These are phyloP conservation scores for Halichoeres trimaculatus DNA, from an alignment of 2,113 vertebrate species.

Conservation along the genomic window DNA sequence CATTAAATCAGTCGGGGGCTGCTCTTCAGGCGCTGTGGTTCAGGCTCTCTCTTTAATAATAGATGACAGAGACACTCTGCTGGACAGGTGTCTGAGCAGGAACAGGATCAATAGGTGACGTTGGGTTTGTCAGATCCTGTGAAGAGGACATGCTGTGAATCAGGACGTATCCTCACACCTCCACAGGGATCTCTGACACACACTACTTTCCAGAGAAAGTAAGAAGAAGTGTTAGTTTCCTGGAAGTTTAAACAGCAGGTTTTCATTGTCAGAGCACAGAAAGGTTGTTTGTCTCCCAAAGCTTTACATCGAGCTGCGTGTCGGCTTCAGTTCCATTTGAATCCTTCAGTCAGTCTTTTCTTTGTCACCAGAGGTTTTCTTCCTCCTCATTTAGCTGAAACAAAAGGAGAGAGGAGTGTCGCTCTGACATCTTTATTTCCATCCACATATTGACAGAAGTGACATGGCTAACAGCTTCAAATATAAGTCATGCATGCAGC, in stretches of 20 bases:
- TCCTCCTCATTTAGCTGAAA: background rate
- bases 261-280: background rate
- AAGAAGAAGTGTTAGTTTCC: background rate
- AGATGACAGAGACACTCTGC: constrained; percentile 42
- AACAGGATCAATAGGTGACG: constrained; percentile 38
- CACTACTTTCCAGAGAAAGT: background rate
- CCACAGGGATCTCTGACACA: constrained; percentile 1
- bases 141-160: constrained; percentile 23
- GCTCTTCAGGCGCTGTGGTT: constrained; percentile 24
- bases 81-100: constrained; percentile 9
- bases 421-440: constrained; percentile 23
- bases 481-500: constrained; percentile 27
- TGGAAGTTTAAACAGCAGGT: background rate
- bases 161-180: constrained; percentile 12
- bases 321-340: constrained; percentile 4
- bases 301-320: background rate
- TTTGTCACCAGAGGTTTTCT: background rate
- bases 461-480: constrained; percentile 21
- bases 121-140: constrained; percentile 40
- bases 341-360: background rate
- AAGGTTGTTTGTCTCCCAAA: background rate
- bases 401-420: constrained; percentile 16
- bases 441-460: constrained; percentile 27
- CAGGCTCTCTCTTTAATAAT: constrained; percentile 55
- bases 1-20: constrained; percentile 36